Base-by-base conservation (phyloP, 2,888 invertebrate species). In the Drosophila setosimentum region DNA sequence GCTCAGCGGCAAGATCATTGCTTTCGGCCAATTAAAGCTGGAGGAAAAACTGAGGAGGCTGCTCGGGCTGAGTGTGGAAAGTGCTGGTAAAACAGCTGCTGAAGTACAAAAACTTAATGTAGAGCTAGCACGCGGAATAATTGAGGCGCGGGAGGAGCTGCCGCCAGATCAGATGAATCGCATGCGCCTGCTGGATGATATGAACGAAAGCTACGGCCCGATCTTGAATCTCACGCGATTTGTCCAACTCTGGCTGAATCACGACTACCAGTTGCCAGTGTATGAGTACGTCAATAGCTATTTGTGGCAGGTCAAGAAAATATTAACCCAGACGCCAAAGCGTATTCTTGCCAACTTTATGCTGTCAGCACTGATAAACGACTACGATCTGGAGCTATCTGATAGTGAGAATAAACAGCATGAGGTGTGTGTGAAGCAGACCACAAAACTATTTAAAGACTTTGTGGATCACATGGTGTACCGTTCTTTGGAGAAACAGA, bases 311-410 rank as follows among this genome's bases (percentile, higher is more conserved):
- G 53, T 92, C 49, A 76, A 86, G 5, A 78, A 85, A 54, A 30
- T 91, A 2, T 67, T 92, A 1, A 27, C 72, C 13, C 75, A 70
- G 4, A 91, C 91, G 0, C 81, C 91, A 0, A 88, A 84, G 18
- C 74, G 80, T 1, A 62, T 82, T 0, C 62, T 92, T 16, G 93
- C 93, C 53, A 93, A 92, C 70, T 92, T 88, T 35, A 90, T 92
- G 59, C 91, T 93, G 70, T 86, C 85, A 68, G 62, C 85, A 16
- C 67, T 93, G 48, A 32, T 92, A 5, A 62, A 57, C 16, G 90
- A 89, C 29, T 91, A 91, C 32, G 80, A 80, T 3, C 51, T 88
- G 18, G 76, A 82, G 13, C 42, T 51, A 1, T 74, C 75, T 7
- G 49, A 68, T 0, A 70, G 30, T 0, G 49, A 65, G 24, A 73